Evolutionary conservation across 53 echinoderm and acorn worm genomes (phyloP).

Genomic region (Zoroaster sp.): DNA sequence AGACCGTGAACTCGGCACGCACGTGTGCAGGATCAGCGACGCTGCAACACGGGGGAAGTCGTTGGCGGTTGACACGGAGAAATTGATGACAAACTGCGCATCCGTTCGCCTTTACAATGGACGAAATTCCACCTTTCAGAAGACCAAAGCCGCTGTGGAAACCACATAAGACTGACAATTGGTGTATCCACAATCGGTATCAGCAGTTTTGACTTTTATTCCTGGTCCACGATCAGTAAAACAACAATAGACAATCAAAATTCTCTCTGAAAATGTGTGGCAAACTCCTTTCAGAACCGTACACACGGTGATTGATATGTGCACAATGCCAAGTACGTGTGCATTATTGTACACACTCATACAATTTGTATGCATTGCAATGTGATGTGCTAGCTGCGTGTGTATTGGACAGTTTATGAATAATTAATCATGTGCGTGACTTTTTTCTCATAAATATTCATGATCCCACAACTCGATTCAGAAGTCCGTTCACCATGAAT

Average conservation of each 20-base stretch:
- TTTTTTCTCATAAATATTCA: conserved; percentile 48
- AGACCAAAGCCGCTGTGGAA: neutral
- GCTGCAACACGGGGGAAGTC: neutral
- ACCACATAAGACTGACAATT: conserved; percentile 34
- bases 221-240: conserved; percentile 16
- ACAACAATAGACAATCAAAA: conserved; percentile 24
- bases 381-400: neutral
- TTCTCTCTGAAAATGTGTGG: neutral
- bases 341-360: neutral
- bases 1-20: neutral
- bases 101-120: neutral
- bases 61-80: neutral
- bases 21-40: conserved; percentile 13
- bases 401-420: conserved; percentile 45
- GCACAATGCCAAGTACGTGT: neutral
- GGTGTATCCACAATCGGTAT: conserved; percentile 17
- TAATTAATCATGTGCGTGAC: conserved; percentile 48
- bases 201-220: conserved; percentile 27
- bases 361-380: neutral
- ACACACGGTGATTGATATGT: neutral
- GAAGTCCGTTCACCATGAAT: neutral
- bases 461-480: neutral
- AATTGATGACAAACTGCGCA: neutral
- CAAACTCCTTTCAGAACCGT: neutral
- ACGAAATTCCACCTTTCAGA: conserved; percentile 28